A percentile compares a stretch with the other conserved stretches of the same genome.
These are phyloP conservation scores for Pelecanoides urinatrix DNA, from an alignment of 2,113 vertebrate genomes.

Conservation along the genomic window DNA sequence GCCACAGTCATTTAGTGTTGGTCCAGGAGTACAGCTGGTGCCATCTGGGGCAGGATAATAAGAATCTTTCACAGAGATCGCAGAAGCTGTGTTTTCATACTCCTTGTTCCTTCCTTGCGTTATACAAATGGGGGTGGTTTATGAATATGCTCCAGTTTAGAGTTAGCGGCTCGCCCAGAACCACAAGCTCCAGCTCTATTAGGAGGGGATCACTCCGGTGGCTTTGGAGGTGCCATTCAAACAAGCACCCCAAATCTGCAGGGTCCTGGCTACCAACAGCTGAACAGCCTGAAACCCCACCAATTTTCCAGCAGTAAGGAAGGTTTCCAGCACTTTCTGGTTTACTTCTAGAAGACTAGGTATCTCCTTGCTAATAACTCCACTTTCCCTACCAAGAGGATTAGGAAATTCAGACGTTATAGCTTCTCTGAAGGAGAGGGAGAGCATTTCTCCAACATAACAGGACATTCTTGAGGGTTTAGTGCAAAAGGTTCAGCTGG, in stretches of 20 bases:
- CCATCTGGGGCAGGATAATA: constrained; percentile 62
- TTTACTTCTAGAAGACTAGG: not conserved
- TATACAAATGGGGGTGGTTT: not conserved
- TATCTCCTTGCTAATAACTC: not conserved
- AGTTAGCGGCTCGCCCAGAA: not conserved
- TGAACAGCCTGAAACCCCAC: rapidly evolving
- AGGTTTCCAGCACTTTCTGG: not conserved
- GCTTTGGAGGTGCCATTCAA: not conserved
- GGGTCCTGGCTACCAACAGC: not conserved
- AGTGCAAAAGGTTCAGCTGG: not conserved
- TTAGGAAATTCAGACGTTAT: not conserved
- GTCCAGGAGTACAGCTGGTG: constrained; percentile 60
- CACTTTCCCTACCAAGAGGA: not conserved
- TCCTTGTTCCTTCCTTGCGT: not conserved
- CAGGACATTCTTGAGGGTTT: not conserved
- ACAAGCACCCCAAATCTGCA: not conserved
- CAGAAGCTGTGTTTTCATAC: constrained; percentile 49
- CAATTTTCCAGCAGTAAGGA: not conserved
- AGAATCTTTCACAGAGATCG: constrained; percentile 63
- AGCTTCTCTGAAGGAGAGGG: not conserved
- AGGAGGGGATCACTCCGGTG: not conserved
- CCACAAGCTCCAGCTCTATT: rapidly evolving
- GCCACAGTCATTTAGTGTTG: constrained; percentile 27
- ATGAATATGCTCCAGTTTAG: not conserved
- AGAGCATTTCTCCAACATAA: not conserved